A percentile compares a stretch with the other conserved stretches of the same genome.
Conservation (phyloP, 2,113 vertebrate genomes). For the Cottus gobio region DNA sequence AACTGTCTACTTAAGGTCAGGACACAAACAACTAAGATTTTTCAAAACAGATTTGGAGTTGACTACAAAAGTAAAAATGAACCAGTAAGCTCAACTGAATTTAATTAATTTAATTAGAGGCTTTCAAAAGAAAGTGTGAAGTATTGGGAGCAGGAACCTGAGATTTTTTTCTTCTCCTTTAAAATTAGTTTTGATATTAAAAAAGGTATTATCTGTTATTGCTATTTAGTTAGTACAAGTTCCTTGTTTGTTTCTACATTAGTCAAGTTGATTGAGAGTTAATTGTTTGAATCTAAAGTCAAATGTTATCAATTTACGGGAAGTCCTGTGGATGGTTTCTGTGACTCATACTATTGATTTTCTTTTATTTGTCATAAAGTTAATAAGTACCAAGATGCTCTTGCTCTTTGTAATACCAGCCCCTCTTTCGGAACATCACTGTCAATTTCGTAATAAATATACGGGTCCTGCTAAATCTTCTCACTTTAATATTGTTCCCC, state of each 20-base stretch:
- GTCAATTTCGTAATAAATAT: conserved; percentile 43
- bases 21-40: not conserved
- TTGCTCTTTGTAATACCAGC: conserved; percentile 16
- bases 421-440: not conserved
- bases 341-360: conserved; percentile 56
- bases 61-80: not conserved
- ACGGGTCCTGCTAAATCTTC: not conserved
- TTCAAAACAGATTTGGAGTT: not conserved
- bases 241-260: not conserved
- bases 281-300: not conserved
- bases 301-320: not conserved
- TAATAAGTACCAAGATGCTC: conserved; percentile 74
- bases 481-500: conserved; percentile 19
- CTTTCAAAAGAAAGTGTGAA: not conserved
- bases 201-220: not conserved
- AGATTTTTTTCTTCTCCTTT: not conserved
- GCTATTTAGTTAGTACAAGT: not conserved
- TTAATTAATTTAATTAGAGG: not conserved
- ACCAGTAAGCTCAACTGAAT: not conserved
- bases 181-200: not conserved
- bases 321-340: not conserved
- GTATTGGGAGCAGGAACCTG: not conserved
- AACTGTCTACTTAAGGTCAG: not conserved
- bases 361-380: conserved; percentile 65
- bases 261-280: not conserved